Evolutionary conservation across 2,888 invertebrate genomes (phyloP), one percentile per base, ranked within the genome.

Genomic region (Diachrysia chrysitis): DNA sequence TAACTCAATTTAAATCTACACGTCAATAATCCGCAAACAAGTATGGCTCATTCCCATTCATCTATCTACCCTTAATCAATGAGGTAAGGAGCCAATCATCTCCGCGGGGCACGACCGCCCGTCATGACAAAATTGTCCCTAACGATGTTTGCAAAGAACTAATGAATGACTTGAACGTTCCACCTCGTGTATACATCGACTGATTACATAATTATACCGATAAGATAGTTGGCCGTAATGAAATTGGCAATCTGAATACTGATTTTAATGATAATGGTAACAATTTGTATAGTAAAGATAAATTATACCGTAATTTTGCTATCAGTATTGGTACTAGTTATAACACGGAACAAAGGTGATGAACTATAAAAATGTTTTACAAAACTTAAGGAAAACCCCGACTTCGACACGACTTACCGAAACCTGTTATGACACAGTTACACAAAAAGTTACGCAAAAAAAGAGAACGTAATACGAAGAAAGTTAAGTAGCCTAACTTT

Each of bases 61-160:
- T 84, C 72, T 65, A 79, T 83, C 80, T 79, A 48, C 72, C 71
- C 72, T 67, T 75, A 80, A 84, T 82, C 68, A 72, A 80, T 66
- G 73, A 63, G 71, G 63, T 71, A 72, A 73, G 57, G 66, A 66
- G 71, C 79, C 79, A 78, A 85, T 84, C 80, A 83, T 69, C 87
- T 48, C 85, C 48, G 69, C 84, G 75, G 85, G 87, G 78, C 63
- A 46, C 62, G 62, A 63, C 64, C 60, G 60, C 85, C 81, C 82
- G 80, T 53, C 60, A 82, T 73, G 70, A 76, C 65, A 55, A 81
- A 78, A 85, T 85, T 81, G 79, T 71, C 78, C 68, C 69, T 78
- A 81, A 81, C 72, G 81, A 81, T 65, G 68, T 65, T 67, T 63
- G 35, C 68, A 58, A 68, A 67, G 60, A 71, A 75, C 56, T 77